A percentile compares a stretch with the other conserved stretches of the same genome.
phyloP scores from a whole-genome alignment of 2,888 invertebrate genomes.

The Idaea aversata region DNA sequence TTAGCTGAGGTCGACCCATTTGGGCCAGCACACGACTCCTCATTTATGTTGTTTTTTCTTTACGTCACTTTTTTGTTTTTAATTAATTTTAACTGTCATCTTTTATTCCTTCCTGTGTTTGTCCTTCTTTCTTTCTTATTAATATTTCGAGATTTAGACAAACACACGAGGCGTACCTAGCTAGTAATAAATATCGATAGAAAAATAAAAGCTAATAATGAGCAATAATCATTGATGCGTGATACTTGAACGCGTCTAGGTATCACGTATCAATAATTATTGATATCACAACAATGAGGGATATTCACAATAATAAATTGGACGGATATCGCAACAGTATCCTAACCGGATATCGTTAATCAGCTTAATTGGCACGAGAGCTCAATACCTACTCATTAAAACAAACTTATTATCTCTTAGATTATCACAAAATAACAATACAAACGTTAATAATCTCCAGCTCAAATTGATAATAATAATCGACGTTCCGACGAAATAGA shows the following conservation, averaged over 20 bases:
- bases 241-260: too few relatives aligned
- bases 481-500: slow-evolving; percentile 39
- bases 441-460: slow-evolving; percentile 35
- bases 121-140: too few relatives aligned
- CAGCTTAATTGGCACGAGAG: slow-evolving; percentile 29
- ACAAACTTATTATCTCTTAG: slow-evolving; percentile 24
- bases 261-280: slow-evolving; percentile 18
- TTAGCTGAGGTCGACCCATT: too few relatives aligned
- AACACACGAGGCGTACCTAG: background rate
- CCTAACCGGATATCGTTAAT: slow-evolving; percentile 25
- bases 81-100: too few relatives aligned
- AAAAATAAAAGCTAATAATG: slow-evolving; percentile 8
- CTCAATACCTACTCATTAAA: slow-evolving; percentile 23
- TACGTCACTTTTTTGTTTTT: too few relatives aligned
- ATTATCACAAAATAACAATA: slow-evolving; percentile 33
- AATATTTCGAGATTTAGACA: background rate
- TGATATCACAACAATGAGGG: slow-evolving; percentile 17
- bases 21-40: too few relatives aligned
- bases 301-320: slow-evolving; percentile 2
- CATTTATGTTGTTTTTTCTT: too few relatives aligned
- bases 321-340: slow-evolving; percentile 10
- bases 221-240: slow-evolving; percentile 3
- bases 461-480: slow-evolving; percentile 40
- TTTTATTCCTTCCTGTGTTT: too few relatives aligned
- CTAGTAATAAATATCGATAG: background rate